Evolutionary conservation across 2,888 invertebrate genomes (phyloP).

Genomic region (Hypselothyrea guttata): DNA sequence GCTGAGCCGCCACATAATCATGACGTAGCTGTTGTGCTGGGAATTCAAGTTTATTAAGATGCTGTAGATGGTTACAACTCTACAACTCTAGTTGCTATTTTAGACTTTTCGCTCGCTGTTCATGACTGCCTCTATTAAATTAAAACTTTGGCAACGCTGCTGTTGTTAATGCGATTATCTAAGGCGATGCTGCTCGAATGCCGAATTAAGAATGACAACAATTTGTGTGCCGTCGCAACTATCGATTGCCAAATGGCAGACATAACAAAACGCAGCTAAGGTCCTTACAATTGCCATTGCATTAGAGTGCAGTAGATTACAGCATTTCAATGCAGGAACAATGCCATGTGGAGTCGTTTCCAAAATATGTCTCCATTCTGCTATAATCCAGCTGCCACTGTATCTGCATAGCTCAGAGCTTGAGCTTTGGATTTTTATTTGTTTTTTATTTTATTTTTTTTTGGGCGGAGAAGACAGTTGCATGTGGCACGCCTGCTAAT

Average conservation of each 20-base stretch:
- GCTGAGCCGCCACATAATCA: constrained; percentile 24
- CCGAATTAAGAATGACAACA: no score
- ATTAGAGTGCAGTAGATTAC: neutral
- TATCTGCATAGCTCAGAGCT: no score
- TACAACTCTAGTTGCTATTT: no score
- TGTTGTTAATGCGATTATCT: constrained; percentile 59
- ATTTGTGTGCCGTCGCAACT: constrained; percentile 14
- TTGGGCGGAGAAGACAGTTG: constrained; percentile 42
- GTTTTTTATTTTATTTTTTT: constrained; percentile 32
- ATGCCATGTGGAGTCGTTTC: no score
- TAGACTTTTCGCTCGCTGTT: constrained; percentile 19
- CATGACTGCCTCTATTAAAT: constrained; percentile 54
- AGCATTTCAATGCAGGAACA: neutral
- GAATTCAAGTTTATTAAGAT: constrained; percentile 55
- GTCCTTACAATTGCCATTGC: neutral
- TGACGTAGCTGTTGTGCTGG: constrained; percentile 36
- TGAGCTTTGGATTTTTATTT: constrained; percentile 9
- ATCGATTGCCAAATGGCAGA: constrained; percentile 3
- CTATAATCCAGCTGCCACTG: no score
- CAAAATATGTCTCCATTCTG: no score
- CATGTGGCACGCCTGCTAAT: constrained; percentile 79
- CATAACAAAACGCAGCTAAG: no score
- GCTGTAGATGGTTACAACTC: constrained; percentile 29
- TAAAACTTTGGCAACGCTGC: constrained; percentile 51
- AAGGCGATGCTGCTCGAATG: constrained; percentile 22